Percentiles rank a stretch among this genome's conserved stretches.
phyloP scores from a whole-genome alignment of 23 tunicate genomes.

The Halocynthia aurantium region DNA sequence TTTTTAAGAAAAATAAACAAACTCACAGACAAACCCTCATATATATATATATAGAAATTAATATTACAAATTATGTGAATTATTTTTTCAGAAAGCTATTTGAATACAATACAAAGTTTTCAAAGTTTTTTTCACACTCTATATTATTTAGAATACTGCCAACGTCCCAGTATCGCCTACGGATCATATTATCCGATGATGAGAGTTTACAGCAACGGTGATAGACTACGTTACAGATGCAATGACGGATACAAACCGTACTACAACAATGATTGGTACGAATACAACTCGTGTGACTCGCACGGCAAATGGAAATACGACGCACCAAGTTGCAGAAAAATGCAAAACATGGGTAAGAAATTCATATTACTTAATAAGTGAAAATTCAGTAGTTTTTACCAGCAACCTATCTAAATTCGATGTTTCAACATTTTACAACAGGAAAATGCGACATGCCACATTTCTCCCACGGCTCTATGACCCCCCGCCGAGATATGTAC shows the following conservation, averaged over 20 bases:
- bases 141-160: too few relatives aligned
- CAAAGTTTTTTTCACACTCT: too few relatives aligned
- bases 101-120: too few relatives aligned
- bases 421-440: background rate
- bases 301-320: constrained; percentile 16
- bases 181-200: constrained; percentile 14
- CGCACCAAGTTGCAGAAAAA: constrained; percentile 14
- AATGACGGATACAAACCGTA: constrained; percentile 15
- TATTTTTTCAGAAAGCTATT: too few relatives aligned
- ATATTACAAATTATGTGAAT: too few relatives aligned
- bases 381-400: background rate
- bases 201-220: constrained; percentile 14
- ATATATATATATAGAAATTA: too few relatives aligned
- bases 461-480: constrained; percentile 3
- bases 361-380: background rate
- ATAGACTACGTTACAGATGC: constrained; percentile 4
- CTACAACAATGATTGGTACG: constrained; percentile 17
- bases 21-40: too few relatives aligned
- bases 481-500: constrained; percentile 11
- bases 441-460: constrained; percentile 17
- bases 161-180: background rate
- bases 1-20: too few relatives aligned
- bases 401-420: background rate
- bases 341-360: background rate
- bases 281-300: constrained; percentile 13